A percentile compares a stretch with the other conserved stretches of the same genome.
phyloP scores from a whole-genome alignment of 2,888 invertebrate species.

The Seira musarum region DNA sequence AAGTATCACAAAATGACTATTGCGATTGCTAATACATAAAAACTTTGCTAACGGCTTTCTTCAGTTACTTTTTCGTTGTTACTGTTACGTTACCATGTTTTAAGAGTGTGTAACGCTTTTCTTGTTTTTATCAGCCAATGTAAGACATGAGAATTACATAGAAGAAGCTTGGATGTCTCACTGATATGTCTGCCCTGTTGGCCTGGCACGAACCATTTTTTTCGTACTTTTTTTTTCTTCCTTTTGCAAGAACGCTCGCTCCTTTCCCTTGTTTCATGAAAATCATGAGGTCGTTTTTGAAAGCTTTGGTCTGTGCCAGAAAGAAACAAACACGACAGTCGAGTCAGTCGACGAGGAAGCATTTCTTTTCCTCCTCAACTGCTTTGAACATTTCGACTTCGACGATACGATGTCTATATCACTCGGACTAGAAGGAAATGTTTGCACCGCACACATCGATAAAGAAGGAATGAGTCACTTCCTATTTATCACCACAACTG shows the following conservation, averaged over 20 bases:
- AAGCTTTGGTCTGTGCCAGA: slow-evolving; percentile 47
- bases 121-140: no score
- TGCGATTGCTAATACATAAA: no score
- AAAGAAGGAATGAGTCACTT: slow-evolving; percentile 55
- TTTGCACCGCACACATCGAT: background rate
- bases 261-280: slow-evolving; percentile 31
- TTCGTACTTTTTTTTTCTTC: slow-evolving; percentile 5
- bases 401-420: no score
- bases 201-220: slow-evolving; percentile 36
- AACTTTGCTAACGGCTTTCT: no score
- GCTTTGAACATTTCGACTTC: no score
- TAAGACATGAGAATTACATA: no score
- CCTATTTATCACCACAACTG: slow-evolving; percentile 51
- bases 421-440: no score
- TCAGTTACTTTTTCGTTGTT: no score
- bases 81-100: no score
- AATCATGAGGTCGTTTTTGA: slow-evolving; percentile 52
- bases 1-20: no score
- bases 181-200: slow-evolving; percentile 33
- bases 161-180: slow-evolving; percentile 49
- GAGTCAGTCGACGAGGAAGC: slow-evolving; percentile 12
- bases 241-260: slow-evolving; percentile 15
- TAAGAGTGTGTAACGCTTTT: no score
- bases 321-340: slow-evolving; percentile 33
- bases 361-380: no score